Conservation (phyloP, 2,888 invertebrate genomes). For the Mythimna impura region DNA sequence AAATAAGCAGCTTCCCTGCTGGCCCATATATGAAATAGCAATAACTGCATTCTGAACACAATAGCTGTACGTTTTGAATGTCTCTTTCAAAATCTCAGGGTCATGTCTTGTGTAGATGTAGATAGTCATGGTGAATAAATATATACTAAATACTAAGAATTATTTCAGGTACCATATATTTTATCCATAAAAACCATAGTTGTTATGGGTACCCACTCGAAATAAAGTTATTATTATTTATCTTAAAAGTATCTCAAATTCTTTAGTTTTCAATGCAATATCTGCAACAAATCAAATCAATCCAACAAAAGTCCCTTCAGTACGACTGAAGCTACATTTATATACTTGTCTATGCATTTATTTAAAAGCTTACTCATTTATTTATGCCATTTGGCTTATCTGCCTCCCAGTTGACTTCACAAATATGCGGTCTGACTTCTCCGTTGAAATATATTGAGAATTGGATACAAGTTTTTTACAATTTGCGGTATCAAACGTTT, state of each 20-base stretch:
- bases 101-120: no score
- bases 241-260: constrained; percentile 16
- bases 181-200: no score
- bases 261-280: constrained; percentile 14
- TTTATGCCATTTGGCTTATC: constrained; percentile 61
- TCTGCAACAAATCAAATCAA: constrained; percentile 35
- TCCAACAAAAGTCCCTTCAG: constrained; percentile 28
- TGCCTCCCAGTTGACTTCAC: constrained; percentile 62
- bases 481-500: constrained; percentile 62
- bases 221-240: not conserved
- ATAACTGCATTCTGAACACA: no score
- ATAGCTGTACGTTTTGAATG: no score
- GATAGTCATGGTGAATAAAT: no score
- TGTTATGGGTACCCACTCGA: no score
- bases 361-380: constrained; percentile 54
- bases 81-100: no score
- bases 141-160: no score
- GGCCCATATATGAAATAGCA: no score
- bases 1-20: no score
- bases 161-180: no score
- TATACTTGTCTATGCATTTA: constrained; percentile 45
- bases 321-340: constrained; percentile 28
- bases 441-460: constrained; percentile 59
- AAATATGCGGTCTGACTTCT: constrained; percentile 54
- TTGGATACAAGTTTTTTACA: constrained; percentile 61